These are phyloP conservation scores for Drosophila seclusa DNA, from an alignment of 2,888 invertebrate species.

Conservation along the genomic window DNA sequence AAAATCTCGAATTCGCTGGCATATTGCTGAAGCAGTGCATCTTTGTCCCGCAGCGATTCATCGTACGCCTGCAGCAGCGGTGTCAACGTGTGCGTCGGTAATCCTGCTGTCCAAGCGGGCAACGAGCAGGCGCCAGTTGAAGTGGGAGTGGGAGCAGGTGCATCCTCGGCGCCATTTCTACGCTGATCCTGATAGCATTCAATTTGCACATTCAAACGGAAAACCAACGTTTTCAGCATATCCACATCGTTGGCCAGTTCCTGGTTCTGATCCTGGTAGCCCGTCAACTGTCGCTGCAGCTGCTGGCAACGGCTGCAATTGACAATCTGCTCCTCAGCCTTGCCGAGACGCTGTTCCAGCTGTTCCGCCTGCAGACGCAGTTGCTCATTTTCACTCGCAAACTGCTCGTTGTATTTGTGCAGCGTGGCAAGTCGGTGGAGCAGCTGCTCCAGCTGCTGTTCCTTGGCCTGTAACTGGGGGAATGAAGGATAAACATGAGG, in stretches of 20 bases:
- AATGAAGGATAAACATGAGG: neutral
- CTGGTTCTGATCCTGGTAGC: conserved; percentile 85
- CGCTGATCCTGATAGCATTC: conserved; percentile 91
- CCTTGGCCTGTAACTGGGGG: conserved; percentile 87
- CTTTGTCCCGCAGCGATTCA: conserved; percentile 91
- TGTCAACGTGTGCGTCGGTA: conserved; percentile 84
- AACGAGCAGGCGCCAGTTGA: conserved; percentile 25
- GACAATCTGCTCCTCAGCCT: conserved; percentile 79
- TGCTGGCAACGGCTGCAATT: conserved; percentile 82
- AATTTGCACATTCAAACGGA: conserved; percentile 91
- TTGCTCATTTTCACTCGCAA: conserved; percentile 88
- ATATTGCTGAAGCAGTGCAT: conserved; percentile 89
- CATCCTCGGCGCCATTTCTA: conserved; percentile 54
- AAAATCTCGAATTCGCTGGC: conserved; percentile 90
- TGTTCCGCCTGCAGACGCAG: conserved; percentile 86
- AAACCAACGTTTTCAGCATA: conserved; percentile 91
- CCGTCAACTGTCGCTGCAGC: conserved; percentile 57
- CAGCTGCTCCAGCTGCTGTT: conserved; percentile 87
- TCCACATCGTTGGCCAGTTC: conserved; percentile 88
- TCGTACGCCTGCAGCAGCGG: conserved; percentile 92
- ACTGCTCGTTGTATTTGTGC: conserved; percentile 87
- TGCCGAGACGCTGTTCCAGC: conserved; percentile 86
- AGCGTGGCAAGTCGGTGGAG: conserved; percentile 87
- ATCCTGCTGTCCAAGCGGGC: conserved; percentile 49
- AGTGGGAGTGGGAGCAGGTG: neutral